phyloP scores from a whole-genome alignment of 2,113 vertebrate genomes.

The Aegithalos caudatus region DNA sequence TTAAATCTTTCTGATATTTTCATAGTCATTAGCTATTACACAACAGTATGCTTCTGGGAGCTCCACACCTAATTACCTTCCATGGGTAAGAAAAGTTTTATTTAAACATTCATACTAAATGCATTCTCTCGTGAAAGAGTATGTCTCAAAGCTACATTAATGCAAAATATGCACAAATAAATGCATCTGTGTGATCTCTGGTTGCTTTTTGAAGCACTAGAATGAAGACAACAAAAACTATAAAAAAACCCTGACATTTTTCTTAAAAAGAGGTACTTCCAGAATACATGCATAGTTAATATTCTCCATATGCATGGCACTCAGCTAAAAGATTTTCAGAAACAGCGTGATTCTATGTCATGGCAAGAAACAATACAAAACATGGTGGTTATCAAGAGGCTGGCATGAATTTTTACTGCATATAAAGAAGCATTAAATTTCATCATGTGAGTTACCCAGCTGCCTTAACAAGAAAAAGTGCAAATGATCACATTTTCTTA shows the following conservation, averaged over 20 bases:
- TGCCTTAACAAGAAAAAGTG: not conserved
- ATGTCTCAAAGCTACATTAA: not conserved
- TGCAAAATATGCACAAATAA: not conserved
- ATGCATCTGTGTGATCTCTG: not conserved
- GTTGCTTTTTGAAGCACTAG: not conserved
- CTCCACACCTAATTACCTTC: not conserved
- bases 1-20: not conserved
- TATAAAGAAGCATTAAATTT: slow-evolving; percentile 9
- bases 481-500: not conserved
- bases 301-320: not conserved
- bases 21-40: not conserved
- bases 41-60: not conserved
- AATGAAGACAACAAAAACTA: not conserved
- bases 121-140: not conserved
- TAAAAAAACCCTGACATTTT: not conserved
- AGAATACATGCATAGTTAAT: not conserved
- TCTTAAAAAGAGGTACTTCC: not conserved
- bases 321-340: not conserved
- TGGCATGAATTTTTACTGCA: slow-evolving; percentile 13
- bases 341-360: not conserved
- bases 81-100: not conserved
- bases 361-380: not conserved
- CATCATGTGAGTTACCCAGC: not conserved
- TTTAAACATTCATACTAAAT: not conserved
- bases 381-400: not conserved